Base-by-base conservation (phyloP, 2,113 vertebrate species). In the Apodemus speciosus region DNA sequence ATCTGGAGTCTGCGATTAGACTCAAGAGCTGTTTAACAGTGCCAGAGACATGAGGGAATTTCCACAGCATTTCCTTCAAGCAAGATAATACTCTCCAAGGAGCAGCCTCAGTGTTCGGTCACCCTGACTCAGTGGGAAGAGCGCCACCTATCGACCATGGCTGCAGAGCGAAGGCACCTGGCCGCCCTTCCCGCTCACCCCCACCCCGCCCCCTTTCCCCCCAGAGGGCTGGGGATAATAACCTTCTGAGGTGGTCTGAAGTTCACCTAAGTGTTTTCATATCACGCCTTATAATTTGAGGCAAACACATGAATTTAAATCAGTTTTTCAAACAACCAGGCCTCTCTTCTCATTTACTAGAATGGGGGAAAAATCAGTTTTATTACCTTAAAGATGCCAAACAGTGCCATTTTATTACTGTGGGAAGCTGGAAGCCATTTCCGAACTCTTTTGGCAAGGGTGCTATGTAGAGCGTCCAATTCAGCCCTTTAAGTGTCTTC, bases 281-380 rank as follows among this genome's bases (percentile, higher is more conserved):
- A 97, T 96, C 97, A 97, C 58, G 92, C 97, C 97, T 97, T 95
- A 96, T 97, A 96, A 98, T 96, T 95, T 95, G 96, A 97, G 94
- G 97, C 95, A 98, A 96, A 98, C 96, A 97, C 97, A 97, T 94
- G 97, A 97, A 97, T 97, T 98, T 95, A 97, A 98, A 98, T 98
- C 97, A 98, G 96, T 97, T 97, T 97, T 98, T 97, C 96, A 96
- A 97, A 97, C 97, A 97, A 96, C 91, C 88, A 94, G 68, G 92
- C 87, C 89, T 96, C 95, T 98, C 96, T 97, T 98, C 93, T 96
- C 90, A 94, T 97, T 97, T 98, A 95, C 93, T 94, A 96, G 96
- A 97, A 97, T 93, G 90, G 92, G 21, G 27, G 13, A 96, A 96
- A 97, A 95, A 3, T 92, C 96, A 75, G 73, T 97, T 96, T 95